phyloP scores from a whole-genome alignment of 1,140 invertebrate genomes.

The Diabrotica undecimpunctata region DNA sequence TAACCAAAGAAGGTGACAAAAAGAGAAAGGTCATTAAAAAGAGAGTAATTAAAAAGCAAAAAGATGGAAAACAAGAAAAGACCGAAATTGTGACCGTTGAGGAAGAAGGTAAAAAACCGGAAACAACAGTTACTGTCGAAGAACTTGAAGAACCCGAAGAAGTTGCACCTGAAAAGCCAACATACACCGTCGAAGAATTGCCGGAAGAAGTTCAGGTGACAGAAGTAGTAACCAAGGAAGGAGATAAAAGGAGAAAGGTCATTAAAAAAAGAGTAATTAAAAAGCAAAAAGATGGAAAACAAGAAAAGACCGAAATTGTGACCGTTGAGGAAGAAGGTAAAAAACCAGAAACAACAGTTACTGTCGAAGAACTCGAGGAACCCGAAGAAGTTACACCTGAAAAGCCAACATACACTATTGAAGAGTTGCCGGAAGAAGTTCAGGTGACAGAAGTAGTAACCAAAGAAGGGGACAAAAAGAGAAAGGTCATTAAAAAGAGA shows the following conservation, averaged over 20 bases:
- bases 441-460: slow-evolving; percentile 23
- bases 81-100: slow-evolving; percentile 43
- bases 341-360: slow-evolving; percentile 36
- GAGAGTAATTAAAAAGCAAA: slow-evolving; percentile 38
- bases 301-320: slow-evolving; percentile 40
- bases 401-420: slow-evolving; percentile 30
- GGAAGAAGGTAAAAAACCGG: slow-evolving; percentile 43
- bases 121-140: slow-evolving; percentile 43
- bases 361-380: slow-evolving; percentile 46
- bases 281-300: slow-evolving; percentile 37
- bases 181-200: slow-evolving; percentile 25
- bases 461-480: slow-evolving; percentile 26
- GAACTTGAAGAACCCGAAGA: slow-evolving; percentile 33
- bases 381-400: slow-evolving; percentile 42
- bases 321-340: slow-evolving; percentile 44
- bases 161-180: slow-evolving; percentile 30
- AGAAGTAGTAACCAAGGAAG: slow-evolving; percentile 40
- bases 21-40: slow-evolving; percentile 26
- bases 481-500: slow-evolving; percentile 26
- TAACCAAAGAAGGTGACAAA: slow-evolving; percentile 25
- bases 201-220: slow-evolving; percentile 42
- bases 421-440: slow-evolving; percentile 43
- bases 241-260: slow-evolving; percentile 37
- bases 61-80: slow-evolving; percentile 40
- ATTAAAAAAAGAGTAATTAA: slow-evolving; percentile 36